A percentile compares a stretch with the other conserved stretches of the same genome.
phyloP scores from a whole-genome alignment of 2,888 invertebrate genomes.

The Sminthurides aquaticus region DNA sequence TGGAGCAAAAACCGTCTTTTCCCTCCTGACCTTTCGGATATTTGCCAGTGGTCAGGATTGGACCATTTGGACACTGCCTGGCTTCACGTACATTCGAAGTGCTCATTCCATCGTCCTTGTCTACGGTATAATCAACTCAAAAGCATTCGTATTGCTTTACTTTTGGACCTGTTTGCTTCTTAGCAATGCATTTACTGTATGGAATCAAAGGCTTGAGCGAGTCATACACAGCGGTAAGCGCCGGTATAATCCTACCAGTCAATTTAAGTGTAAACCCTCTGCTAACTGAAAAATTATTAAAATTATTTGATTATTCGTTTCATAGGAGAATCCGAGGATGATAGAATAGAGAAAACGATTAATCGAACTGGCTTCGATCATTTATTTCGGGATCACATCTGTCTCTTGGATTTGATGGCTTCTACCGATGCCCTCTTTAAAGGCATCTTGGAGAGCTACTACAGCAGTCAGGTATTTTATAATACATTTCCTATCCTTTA shows the following conservation, averaged over 20 bases:
- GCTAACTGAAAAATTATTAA: too few species aligned
- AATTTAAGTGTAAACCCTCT: neutral
- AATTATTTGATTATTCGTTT: neutral
- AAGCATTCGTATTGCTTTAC: slow-evolving; percentile 32
- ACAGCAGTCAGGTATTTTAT: slow-evolving; percentile 25
- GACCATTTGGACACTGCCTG: neutral
- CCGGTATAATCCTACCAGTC: neutral
- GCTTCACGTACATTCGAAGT: neutral
- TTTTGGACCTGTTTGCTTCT: slow-evolving; percentile 33
- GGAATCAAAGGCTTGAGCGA: slow-evolving; percentile 35
- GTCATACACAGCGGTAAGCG: slow-evolving; percentile 27
- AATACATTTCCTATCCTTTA: too few species aligned
- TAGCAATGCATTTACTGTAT: slow-evolving; percentile 28
- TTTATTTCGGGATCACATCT: slow-evolving; percentile 36
- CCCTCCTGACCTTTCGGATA: slow-evolving; percentile 16
- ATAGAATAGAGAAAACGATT: slow-evolving; percentile 26
- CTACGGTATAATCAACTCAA: slow-evolving; percentile 30
- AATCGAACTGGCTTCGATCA: slow-evolving; percentile 33
- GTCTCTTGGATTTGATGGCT: slow-evolving; percentile 32
- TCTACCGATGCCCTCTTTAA: slow-evolving; percentile 33
- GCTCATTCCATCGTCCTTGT: slow-evolving; percentile 10
- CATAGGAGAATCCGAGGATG: slow-evolving; percentile 23
- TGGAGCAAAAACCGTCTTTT: slow-evolving; percentile 22
- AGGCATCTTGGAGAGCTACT: slow-evolving; percentile 35
- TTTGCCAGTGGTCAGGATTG: slow-evolving; percentile 9